phyloP scores from a whole-genome alignment of 2,797 vertebrate genomes.

The Chiloscyllium punctatum region DNA sequence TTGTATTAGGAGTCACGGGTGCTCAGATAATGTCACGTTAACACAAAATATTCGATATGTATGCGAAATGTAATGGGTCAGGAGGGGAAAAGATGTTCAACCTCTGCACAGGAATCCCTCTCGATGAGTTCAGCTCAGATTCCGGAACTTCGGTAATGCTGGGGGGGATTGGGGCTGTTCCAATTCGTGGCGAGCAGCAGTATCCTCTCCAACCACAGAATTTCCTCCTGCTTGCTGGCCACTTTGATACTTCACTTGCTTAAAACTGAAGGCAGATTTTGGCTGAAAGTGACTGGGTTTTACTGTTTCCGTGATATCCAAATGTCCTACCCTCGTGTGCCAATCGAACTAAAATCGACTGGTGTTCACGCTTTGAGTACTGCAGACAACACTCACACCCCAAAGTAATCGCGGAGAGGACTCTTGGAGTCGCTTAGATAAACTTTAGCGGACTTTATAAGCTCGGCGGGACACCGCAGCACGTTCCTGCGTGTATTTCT shows the following conservation, averaged over 20 bases:
- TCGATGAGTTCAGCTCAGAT: neutral
- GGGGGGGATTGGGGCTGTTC: too few species aligned
- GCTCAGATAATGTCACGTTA: neutral
- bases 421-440: too few species aligned
- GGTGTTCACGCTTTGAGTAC: too few species aligned
- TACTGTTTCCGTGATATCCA: neutral
- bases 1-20: neutral
- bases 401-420: too few species aligned
- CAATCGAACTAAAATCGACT: neutral
- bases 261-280: neutral
- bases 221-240: too few species aligned
- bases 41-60: neutral
- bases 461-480: too few species aligned
- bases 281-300: too few species aligned
- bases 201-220: neutral
- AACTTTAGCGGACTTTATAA: too few species aligned
- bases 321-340: neutral
- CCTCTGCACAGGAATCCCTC: too few species aligned
- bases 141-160: too few species aligned
- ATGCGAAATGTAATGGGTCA: neutral
- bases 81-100: neutral
- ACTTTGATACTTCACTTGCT: neutral
- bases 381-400: too few species aligned
- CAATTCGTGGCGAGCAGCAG: neutral
- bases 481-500: too few species aligned